Base-by-base conservation (phyloP, 2,113 vertebrate genomes). In the Mellivora capensis region DNA sequence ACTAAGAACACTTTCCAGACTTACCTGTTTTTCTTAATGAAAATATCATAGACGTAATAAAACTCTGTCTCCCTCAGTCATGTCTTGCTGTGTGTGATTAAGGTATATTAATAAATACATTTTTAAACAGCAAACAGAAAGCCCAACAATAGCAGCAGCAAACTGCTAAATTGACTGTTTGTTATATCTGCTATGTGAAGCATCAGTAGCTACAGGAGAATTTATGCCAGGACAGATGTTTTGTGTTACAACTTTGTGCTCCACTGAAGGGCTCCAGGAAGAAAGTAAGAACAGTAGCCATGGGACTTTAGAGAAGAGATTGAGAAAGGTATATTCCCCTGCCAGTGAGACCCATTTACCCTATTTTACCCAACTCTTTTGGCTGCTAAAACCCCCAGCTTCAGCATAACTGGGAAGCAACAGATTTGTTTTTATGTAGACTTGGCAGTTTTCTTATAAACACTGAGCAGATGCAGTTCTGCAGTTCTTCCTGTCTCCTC, bases 361-460 rank as follows among this genome's bases (percentile, higher is more conserved):
- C 44, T 31, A 47, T 79, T 82, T 87, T 80, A 61, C 23, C 44
- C 71, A 74, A 64, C 18, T 83, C 85, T 49, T 89, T 18, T 57
- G 47, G 20, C 47, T 80, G 25, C 71, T 90, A 82, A 85, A 84
- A 76, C 47, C 12, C 27, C 39, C 69, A 82, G 17, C 52, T 90
- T 95, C 21, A 25, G 44, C 29, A 61, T 47, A 89, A 88, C 61
- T 93, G 72, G 62, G 91, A 69, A 94, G 72, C 47, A 83, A 90
- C 61, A 88, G 57, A 96, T 94, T 89, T 91, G 44, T 93, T 95
- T 89, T 74, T 42, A 77, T 44, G 39, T 74, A 95, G 44, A 74
- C 29, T 62, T 96, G 87, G 90, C 57, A 59, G 47, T 91, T 95
- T 89, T 89, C 64, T 89, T 67, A 86, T 21, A 94, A 95, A 95